These are phyloP conservation scores for Dyspetes luteomarginatus DNA, from an alignment of 2,888 invertebrate species.

Conservation along the genomic window DNA sequence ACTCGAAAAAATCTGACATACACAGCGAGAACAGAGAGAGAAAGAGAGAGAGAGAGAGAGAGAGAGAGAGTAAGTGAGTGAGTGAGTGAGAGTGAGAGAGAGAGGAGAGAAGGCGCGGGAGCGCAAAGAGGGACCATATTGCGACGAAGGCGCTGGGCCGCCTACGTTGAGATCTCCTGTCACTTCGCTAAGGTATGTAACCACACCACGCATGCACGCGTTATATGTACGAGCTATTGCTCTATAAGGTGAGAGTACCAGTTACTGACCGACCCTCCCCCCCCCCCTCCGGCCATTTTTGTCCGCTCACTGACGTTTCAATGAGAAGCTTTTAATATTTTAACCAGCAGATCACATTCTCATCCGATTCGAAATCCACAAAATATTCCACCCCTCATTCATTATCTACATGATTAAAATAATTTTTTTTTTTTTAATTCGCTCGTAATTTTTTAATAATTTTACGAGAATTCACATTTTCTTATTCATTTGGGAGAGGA, in stretches of 20 bases:
- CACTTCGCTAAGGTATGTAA: conserved; percentile 63
- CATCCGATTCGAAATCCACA: neutral
- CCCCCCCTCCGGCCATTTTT: neutral
- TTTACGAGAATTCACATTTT: too few species aligned
- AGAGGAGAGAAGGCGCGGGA: too few species aligned
- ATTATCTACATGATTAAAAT: too few species aligned
- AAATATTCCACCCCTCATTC: too few species aligned
- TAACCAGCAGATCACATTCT: neutral
- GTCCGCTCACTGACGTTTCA: conserved; percentile 28
- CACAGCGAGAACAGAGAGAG: conserved; percentile 13
- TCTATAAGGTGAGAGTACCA: conserved; percentile 53
- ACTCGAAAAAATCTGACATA: conserved; percentile 54
- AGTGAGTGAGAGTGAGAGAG: conserved; percentile 23
- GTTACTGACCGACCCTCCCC: conserved; percentile 36
- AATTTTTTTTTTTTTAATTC: too few species aligned
- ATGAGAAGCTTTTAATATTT: conserved; percentile 28
- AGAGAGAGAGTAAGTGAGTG: too few species aligned
- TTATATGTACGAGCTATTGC: conserved; percentile 33
- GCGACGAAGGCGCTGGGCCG: conserved; percentile 63
- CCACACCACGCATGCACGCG: conserved; percentile 19
- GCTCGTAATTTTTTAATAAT: too few species aligned
- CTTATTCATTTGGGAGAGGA: too few species aligned
- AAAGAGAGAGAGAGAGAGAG: conserved; percentile 17
- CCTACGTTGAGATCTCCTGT: conserved; percentile 64
- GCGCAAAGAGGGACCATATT: conserved; percentile 53